Base-by-base conservation (phyloP, 2,797 vertebrate genomes). In the Echeneis naucrates region DNA sequence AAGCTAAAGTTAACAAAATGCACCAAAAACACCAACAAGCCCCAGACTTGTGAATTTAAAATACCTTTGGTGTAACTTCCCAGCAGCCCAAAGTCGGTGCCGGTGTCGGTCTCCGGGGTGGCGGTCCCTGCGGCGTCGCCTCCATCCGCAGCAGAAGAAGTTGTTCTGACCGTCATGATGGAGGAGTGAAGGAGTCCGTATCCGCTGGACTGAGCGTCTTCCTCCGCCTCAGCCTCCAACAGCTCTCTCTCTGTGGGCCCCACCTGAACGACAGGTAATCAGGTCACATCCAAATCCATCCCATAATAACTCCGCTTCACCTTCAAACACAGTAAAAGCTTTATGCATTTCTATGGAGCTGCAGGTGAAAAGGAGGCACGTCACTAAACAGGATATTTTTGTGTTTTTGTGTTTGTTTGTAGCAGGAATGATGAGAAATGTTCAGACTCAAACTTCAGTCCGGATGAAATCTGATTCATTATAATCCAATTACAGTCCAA, bases 41-140 rank as follows among this genome's bases (percentile, higher is more conserved):
- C 30, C 30, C 30, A 30, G 6, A 30, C 30, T 30, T 30, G 30
- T 30, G 3, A n/a, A 14, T 38, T n/a, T 27, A 0, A 3, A n/a
- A n/a, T 52, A 71, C 89, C 88, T 87, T 75, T 86, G 0, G 68
- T 52, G 6, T 56, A 81, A 65, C 61, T 68, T 27, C 63, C 84
- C 70, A 86, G 73, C 59, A 87, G 82, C 33, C 87, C 87, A 42
- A 92, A 91, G 83, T 92, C 90, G 0, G 87, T 91, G 6, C 89
- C 88, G 0, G 88, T 91, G 87, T 88, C 86, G 0, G 87, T 88
- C 65, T 92, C 89, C 2, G 80, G 82, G 19, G 67, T 40, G 17
- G 57, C 14, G 0, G 88, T 92, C 17, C 74, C 78, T 5, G 0
- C 67, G 6, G 30, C 4, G 5, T 50, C 62, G 35, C 52, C 82